Conservation (phyloP, 1,140 invertebrate species). For the Drosophila mauritiana region DNA sequence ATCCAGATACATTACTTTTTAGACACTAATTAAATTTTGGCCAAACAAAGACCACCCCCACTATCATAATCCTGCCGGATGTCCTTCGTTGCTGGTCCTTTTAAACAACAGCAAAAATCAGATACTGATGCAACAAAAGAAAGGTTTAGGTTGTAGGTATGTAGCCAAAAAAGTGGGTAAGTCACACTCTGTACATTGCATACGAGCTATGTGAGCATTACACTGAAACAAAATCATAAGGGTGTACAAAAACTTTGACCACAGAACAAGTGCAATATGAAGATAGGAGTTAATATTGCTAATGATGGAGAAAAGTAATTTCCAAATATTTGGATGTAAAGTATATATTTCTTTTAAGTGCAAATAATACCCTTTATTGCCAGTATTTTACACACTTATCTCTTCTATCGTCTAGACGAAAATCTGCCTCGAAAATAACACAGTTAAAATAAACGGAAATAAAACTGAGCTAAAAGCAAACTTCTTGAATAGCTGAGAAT, state of each 20-base stretch:
- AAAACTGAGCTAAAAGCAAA: not conserved
- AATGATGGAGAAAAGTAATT: too few relatives aligned
- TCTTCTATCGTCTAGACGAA: slow-evolving; percentile 23
- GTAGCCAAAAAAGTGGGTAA: not conserved
- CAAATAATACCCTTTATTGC: slow-evolving; percentile 1
- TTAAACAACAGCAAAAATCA: not conserved
- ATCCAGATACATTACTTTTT: slow-evolving; percentile 35
- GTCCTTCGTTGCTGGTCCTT: not conserved
- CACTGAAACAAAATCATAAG: not conserved
- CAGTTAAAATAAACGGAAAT: slow-evolving; percentile 18
- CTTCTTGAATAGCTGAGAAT: slow-evolving; percentile 1
- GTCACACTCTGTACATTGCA: not conserved
- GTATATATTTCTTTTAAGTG: slow-evolving; percentile 1
- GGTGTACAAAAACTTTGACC: too few relatives aligned
- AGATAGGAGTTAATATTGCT: too few relatives aligned
- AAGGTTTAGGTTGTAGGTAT: slow-evolving; percentile 23
- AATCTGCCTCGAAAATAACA: slow-evolving; percentile 22
- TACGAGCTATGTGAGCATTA: not conserved
- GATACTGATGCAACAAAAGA: slow-evolving; percentile 33
- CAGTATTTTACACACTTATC: not conserved
- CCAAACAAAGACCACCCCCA: slow-evolving; percentile 14
- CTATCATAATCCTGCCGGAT: not conserved
- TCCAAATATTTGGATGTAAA: not conserved
- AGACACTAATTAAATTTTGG: slow-evolving; percentile 29
- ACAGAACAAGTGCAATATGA: too few relatives aligned